Conservation (phyloP, 1,140 invertebrate species). For the Drosophila ambigua region DNA sequence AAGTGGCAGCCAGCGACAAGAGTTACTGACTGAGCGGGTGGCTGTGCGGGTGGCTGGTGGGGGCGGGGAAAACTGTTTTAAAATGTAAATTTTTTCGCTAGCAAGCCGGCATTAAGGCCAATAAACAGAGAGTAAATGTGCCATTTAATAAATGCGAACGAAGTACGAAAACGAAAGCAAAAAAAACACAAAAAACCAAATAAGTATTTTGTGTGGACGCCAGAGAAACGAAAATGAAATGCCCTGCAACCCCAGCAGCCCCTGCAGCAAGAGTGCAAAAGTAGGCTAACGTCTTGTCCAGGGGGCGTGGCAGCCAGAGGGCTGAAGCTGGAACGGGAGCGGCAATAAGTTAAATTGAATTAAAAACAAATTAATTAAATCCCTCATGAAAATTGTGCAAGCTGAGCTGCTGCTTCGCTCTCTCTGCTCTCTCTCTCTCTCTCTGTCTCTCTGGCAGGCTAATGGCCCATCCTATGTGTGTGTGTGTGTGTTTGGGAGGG, state of each 20-base stretch:
- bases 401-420: not conserved
- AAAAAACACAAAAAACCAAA: constrained; percentile 19
- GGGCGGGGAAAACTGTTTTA: constrained; percentile 70
- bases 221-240: constrained; percentile 8
- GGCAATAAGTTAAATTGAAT: constrained; percentile 77
- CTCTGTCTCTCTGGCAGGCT: not conserved
- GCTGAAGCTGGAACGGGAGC: not conserved
- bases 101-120: constrained; percentile 79
- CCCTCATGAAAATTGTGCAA: constrained; percentile 59
- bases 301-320: not conserved
- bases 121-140: constrained; percentile 81
- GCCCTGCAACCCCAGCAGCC: not conserved
- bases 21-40: constrained; percentile 6
- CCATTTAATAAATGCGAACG: constrained; percentile 71
- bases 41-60: constrained; percentile 13
- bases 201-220: too few species aligned
- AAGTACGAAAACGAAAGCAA: not conserved
- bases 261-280: constrained; percentile 4
- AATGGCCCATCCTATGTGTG: not conserved
- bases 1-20: constrained; percentile 16
- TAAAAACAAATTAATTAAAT: constrained; percentile 83
- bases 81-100: constrained; percentile 75
- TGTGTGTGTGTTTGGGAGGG: not conserved
- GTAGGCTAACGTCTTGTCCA: constrained; percentile 29
- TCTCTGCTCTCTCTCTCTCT: too few species aligned